Evolutionary conservation across 2,797 vertebrate species (phyloP).

Genomic region (Streptopelia turtur): DNA sequence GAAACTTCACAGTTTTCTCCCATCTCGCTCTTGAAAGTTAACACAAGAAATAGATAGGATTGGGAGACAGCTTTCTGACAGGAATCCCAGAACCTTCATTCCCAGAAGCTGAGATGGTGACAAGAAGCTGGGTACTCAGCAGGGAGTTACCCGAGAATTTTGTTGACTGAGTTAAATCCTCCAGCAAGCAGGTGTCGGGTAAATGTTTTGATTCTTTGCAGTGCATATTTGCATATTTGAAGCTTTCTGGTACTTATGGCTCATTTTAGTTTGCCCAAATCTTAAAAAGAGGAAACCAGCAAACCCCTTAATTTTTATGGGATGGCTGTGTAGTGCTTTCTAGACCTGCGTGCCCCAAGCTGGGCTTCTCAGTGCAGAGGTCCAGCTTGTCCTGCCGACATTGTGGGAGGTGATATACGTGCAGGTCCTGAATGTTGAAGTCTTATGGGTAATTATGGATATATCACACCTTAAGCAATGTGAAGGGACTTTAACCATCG

Average conservation of each 20-base stretch:
- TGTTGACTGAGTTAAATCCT: conserved; percentile 64
- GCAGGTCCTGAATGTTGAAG: background rate
- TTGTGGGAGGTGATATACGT: background rate
- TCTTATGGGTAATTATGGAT: background rate
- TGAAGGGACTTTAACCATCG: rapidly evolving
- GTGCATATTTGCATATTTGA: conserved; percentile 60
- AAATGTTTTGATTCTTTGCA: conserved; percentile 70
- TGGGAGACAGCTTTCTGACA: conserved; percentile 68
- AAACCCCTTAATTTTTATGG: background rate
- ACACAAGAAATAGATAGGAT: conserved; percentile 52
- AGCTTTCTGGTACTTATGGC: conserved; percentile 34
- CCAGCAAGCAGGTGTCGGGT: conserved; percentile 59
- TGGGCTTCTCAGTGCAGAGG: rapidly evolving
- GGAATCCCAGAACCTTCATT: conserved; percentile 64
- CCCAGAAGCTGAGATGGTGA: conserved; percentile 39
- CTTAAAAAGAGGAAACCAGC: conserved; percentile 9
- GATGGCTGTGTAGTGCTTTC: background rate
- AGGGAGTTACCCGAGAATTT: conserved; percentile 44
- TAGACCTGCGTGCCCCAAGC: rapidly evolving
- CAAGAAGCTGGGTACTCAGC: conserved; percentile 53
- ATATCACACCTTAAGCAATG: background rate
- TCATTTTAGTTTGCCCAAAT: conserved; percentile 20
- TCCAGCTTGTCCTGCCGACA: rapidly evolving
- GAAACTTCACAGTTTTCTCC: conserved; percentile 67
- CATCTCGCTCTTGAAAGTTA: conserved; percentile 57